These are phyloP conservation scores for Aphidius ervi DNA, from an alignment of 1,140 invertebrate species.

Conservation along the genomic window DNA sequence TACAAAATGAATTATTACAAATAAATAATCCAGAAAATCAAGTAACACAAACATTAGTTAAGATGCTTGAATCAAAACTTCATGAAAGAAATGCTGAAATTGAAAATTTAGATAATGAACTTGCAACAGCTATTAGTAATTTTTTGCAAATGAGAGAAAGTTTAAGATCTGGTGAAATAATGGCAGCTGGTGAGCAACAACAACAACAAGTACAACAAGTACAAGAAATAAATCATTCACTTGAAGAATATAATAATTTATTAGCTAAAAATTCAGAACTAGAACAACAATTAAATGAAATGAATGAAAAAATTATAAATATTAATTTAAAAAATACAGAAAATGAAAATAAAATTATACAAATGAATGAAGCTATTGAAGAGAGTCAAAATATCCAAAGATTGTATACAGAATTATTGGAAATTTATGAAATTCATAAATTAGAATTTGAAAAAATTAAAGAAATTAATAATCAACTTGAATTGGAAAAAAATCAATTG, in stretches of 20 bases:
- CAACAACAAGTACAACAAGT: background rate
- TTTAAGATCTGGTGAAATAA: slow-evolving; percentile 31
- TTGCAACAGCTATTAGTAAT: slow-evolving; percentile 59
- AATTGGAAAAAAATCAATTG: slow-evolving; percentile 36
- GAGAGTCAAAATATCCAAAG: slow-evolving; percentile 10
- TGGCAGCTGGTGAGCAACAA: slow-evolving; percentile 18
- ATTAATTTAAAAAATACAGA: slow-evolving; percentile 41
- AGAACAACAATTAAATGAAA: slow-evolving; percentile 54
- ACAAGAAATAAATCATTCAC: slow-evolving; percentile 5
- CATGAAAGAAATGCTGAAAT: slow-evolving; percentile 69
- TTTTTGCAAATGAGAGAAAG: slow-evolving; percentile 42
- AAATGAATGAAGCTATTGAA: slow-evolving; percentile 7
- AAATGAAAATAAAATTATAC: slow-evolving; percentile 38
- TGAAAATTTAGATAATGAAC: slow-evolving; percentile 65
- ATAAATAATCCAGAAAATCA: slow-evolving; percentile 19
- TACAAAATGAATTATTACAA: slow-evolving; percentile 31
- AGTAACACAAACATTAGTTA: slow-evolving; percentile 29
- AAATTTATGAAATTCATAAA: slow-evolving; percentile 27
- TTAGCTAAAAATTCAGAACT: slow-evolving; percentile 56
- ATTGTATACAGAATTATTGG: slow-evolving; percentile 21
- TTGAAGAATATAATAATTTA: slow-evolving; percentile 46
- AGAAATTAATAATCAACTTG: slow-evolving; percentile 35
- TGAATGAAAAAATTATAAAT: slow-evolving; percentile 51
- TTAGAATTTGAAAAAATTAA: slow-evolving; percentile 39
- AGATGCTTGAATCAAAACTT: slow-evolving; percentile 58